These are phyloP conservation scores for Mythimna ferrago DNA, from an alignment of 2,888 invertebrate genomes.

Conservation along the genomic window DNA sequence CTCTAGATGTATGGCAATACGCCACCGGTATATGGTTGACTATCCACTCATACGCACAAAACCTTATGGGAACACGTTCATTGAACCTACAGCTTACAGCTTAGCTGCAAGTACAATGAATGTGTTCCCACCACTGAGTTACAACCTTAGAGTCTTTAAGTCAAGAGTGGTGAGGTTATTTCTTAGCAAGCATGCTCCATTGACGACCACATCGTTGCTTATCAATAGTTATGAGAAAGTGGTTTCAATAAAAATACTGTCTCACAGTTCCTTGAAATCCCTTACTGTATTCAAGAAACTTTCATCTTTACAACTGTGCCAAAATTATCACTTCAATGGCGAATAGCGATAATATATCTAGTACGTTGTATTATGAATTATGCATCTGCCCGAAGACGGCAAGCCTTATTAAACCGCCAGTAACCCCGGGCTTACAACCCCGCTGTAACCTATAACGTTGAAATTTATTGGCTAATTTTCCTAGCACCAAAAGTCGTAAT, in stretches of 20 bases:
- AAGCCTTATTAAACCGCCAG: slow-evolving; percentile 59
- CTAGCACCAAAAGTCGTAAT: slow-evolving; percentile 60
- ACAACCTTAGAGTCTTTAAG: no score
- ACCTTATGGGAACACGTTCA: no score
- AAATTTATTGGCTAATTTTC: slow-evolving; percentile 66
- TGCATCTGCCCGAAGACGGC: slow-evolving; percentile 53
- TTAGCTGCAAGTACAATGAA: no score
- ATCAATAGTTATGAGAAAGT: no score
- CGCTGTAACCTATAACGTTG: slow-evolving; percentile 53
- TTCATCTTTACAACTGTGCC: slow-evolving; percentile 16
- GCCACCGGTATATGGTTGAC: no score
- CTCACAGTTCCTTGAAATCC: neutral
- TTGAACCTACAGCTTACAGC: no score
- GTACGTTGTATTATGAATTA: slow-evolving; percentile 62
- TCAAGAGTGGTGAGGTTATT: no score
- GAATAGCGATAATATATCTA: slow-evolving; percentile 46
- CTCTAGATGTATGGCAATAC: no score
- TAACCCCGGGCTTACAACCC: slow-evolving; percentile 47
- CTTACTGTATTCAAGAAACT: neutral
- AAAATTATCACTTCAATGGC: slow-evolving; percentile 52
- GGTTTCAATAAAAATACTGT: neutral
- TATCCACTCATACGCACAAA: no score
- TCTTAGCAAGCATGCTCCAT: neutral
- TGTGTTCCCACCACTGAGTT: no score
- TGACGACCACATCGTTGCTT: no score